Conservation (phyloP, 2,888 invertebrate species). For the Creontiades dilutus region DNA sequence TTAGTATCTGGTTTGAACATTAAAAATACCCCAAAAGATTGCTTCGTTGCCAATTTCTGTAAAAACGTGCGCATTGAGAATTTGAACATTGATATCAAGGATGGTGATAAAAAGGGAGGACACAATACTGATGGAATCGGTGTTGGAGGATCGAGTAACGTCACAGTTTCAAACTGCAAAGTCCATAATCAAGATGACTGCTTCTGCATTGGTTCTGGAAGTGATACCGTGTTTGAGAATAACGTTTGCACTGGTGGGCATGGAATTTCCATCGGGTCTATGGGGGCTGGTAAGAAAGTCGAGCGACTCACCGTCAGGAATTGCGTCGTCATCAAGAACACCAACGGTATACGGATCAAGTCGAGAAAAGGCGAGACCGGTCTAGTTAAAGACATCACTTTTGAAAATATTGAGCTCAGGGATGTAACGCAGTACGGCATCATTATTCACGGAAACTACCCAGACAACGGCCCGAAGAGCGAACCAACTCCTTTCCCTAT, state of each 20-base stretch:
- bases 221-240: background rate
- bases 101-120: background rate
- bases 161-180: background rate
- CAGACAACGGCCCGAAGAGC: too few species aligned
- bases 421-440: too few species aligned
- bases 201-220: slow-evolving; percentile 45
- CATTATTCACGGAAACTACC: too few species aligned
- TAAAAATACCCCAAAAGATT: background rate
- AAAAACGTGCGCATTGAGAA: background rate
- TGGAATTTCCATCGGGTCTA: slow-evolving; percentile 9
- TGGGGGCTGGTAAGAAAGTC: too few species aligned
- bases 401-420: too few species aligned
- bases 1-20: background rate
- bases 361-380: too few species aligned
- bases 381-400: too few species aligned
- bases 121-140: slow-evolving; percentile 42
- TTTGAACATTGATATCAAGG: background rate
- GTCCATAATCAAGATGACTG: slow-evolving; percentile 39
- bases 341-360: too few species aligned
- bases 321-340: too few species aligned
- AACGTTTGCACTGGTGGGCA: slow-evolving; percentile 7
- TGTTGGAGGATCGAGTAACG: background rate
- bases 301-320: too few species aligned
- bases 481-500: too few species aligned
- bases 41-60: background rate